Evolutionary conservation across 1,140 invertebrate genomes (phyloP), one percentile per base, ranked within the genome.

Genomic region (Artemia franciscana): DNA sequence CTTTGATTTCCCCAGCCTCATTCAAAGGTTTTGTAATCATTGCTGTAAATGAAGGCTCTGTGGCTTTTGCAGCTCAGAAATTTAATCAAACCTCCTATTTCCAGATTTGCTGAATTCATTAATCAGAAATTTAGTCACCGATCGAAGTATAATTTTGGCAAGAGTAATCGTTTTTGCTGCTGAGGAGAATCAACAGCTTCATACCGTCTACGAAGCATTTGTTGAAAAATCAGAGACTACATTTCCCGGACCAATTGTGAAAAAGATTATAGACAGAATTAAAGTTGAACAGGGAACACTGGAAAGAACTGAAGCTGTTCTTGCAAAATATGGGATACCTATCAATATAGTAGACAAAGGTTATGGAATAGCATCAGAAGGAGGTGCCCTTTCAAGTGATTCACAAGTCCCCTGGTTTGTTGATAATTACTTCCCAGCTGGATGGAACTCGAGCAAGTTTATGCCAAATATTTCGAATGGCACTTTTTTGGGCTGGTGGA

Each of bases 401-500:
- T 51, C 39, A 3, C 39, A 51, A 51, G 39, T 62, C 0, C 63
- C 63, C 7, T 64, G 63, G 63, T 64, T 58, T 56, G 26, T 60
- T 27, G 60, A 64, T 51, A 60, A 51, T 21, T 61, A 27, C 51
- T 5, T 21, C 24, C 26, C 56, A 3, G 26, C 15, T 5, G 18
- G 25, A 15, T 23, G 30, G 25, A 57, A 26, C 39, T 84, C 82
- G 21, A 80, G 82, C 5, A 84, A 84, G 72, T 84, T 85, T 71
- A 80, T 84, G 71, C 74, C 78, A 51, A 82, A 63, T 26, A 64
- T 80, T 61, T 75, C 64, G 60, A 80, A 79, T 63, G 77, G 78
- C 18, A 79, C 79, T 27, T 82, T 80, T 73, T 79, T 78, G 65
- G 83, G 83, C 24, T 84, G 82, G 79, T 88, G 85, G 85, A 87